Base-by-base conservation (phyloP, 2,888 invertebrate species). In the Napeogenes inachia region DNA sequence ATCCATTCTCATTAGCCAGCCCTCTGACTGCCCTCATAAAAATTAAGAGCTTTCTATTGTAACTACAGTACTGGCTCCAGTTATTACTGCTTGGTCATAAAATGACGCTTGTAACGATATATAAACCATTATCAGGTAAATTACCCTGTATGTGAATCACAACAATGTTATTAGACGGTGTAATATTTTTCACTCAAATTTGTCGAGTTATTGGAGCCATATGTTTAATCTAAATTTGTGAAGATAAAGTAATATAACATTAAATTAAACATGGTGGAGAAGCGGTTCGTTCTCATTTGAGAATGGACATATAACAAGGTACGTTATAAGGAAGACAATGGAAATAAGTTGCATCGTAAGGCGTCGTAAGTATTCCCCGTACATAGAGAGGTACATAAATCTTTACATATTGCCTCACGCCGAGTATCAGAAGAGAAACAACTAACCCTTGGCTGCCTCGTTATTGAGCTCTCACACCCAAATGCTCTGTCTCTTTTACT, bases 401-500 rank as follows among this genome's bases (percentile, higher is more conserved):
- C 88, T 87, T 75, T 81, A 80, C 87, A 89, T 89, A 90, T 90
- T 89, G 88, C 86, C 77, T 75, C 79, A 71, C 80, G 85, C 84
- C 80, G 81, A 82, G 74, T 80, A 75, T 73, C 77, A 78, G 81
- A 83, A 86, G 86, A 89, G 89, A 88, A 90, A 90, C 89, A 87
- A 83, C 88, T 88, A 87, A 89, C 89, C 88, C 89, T 91, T 90
- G 89, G 89, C 80, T 80, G 81, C 79, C 90, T 91, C 91, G 91
- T 91, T 91, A 91, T 91, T 91, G 87, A 88, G 83, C 90, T 90
- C 91, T 91, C 89, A 91, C 90, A 84, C 87, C 84, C 75, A 80
- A 71, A 73, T 62, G 67, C 67, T 70, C 74, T 63, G 69, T 86
- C 86, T 74, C 73, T 78, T 72, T 88, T 81, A 38, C 69, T 66